Evolutionary conservation across 2,888 invertebrate genomes (phyloP), one percentile per base, ranked within the genome.

Genomic region (Mythimna ferrago): DNA sequence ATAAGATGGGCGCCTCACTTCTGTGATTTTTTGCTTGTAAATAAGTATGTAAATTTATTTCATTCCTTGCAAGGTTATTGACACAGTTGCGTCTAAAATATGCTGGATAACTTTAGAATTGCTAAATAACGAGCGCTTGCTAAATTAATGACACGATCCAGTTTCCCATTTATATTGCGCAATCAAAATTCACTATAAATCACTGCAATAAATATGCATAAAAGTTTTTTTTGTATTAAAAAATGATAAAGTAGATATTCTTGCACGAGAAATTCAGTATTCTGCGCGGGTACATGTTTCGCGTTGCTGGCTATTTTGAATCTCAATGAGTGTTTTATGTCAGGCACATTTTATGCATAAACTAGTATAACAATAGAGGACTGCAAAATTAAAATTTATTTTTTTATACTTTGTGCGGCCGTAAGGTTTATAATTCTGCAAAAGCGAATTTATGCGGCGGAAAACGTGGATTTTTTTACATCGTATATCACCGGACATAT

Each of bases 21-120:
- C 83, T 82, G 73, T 73, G 73, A 48, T 91, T 93, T 94, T 94
- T 93, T 93, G 89, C 90, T 88, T 80, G 83, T 86, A 89, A 89
- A 91, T 90, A 77, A 89, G 83, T 93, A 94, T 95, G 94, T 88
- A 91, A 95, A 95, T 94, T 88, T 92, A 92, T 92, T 92, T 92
- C 86, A 85, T 87, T 90, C 87, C 85, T 87, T 88, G 90, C 95
- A 94, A 95, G 94, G 95, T 95, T 94, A 94, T 94, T 95, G 94
- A 94, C 94, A 94, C 90, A 94, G 88, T 92, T 93, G 91, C 89
- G 90, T 91, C 89, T 90, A 89, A 91, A 91, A 91, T 90, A 90
- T 89, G 89, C 86, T 89, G 88, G 88, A 90, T 90, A 90, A 86
- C 84, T 91, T 90, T 90, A 88, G 86, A 91, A 92, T 95, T 93